These are phyloP conservation scores for Lithobates sylvaticus DNA, from an alignment of 2,797 vertebrate genomes.

Conservation along the genomic window DNA sequence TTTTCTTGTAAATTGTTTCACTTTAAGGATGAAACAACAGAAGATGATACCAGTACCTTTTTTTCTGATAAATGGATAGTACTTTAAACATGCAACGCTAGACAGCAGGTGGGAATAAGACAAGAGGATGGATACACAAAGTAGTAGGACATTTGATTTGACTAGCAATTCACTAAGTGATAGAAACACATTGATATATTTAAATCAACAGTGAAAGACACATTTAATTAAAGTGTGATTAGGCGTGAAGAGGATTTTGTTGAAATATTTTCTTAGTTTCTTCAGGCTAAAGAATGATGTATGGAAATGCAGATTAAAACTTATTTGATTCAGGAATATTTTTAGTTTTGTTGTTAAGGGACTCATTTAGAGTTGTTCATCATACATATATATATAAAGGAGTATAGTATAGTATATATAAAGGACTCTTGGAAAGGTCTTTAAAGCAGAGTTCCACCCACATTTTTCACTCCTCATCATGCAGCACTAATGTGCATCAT, in stretches of 20 bases:
- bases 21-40: slow-evolving; percentile 92
- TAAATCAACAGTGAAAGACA: slow-evolving; percentile 76
- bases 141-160: slow-evolving; percentile 81
- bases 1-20: slow-evolving; percentile 96
- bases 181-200: slow-evolving; percentile 82
- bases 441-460: too few species aligned
- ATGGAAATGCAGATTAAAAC: not conserved
- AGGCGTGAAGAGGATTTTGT: slow-evolving; percentile 65
- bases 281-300: not conserved
- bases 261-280: slow-evolving; percentile 54
- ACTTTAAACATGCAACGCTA: slow-evolving; percentile 89
- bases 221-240: slow-evolving; percentile 78
- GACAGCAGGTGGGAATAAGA: slow-evolving; percentile 93
- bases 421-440: too few species aligned
- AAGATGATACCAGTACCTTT: slow-evolving; percentile 88
- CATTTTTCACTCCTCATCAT: too few species aligned
- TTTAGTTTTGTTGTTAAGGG: too few species aligned
- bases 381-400: too few species aligned
- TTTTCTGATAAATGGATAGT: slow-evolving; percentile 81
- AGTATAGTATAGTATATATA: too few species aligned
- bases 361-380: too few species aligned
- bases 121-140: slow-evolving; percentile 84
- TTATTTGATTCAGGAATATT: too few species aligned
- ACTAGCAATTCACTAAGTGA: slow-evolving; percentile 87
- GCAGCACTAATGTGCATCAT: too few species aligned